Percentiles rank a stretch among this genome's conserved stretches.
Evolutionary conservation across 2,797 vertebrate genomes (phyloP).

Genomic region (Sebastolobus altivelis): DNA sequence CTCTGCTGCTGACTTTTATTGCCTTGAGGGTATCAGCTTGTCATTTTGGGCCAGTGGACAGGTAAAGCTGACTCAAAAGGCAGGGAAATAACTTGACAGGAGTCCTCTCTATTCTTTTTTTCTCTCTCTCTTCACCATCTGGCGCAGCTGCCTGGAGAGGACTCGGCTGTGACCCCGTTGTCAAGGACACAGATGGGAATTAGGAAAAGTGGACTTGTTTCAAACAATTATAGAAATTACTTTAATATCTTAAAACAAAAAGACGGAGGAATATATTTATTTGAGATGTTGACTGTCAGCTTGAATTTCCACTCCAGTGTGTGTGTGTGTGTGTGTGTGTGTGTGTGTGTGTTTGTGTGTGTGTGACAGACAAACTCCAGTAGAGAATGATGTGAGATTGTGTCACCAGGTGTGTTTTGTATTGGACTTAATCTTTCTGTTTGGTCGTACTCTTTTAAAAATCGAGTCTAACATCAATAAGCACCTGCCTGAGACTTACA

Average conservation of each 20-base stretch:
- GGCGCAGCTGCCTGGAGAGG: conserved; percentile 83
- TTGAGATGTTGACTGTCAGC: conserved; percentile 89
- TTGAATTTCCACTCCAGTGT: conserved; percentile 87
- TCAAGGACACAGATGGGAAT: conserved; percentile 91
- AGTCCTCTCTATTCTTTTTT: conserved; percentile 55
- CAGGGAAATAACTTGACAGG: conserved; percentile 72
- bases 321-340: conserved; percentile 53
- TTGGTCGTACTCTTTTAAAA: conserved; percentile 81
- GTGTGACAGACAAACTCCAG: conserved; percentile 63
- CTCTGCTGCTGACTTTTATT: conserved; percentile 46
- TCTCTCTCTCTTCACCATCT: conserved; percentile 74
- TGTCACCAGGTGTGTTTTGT: conserved; percentile 88
- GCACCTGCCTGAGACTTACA: conserved; percentile 84
- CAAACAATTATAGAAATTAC: conserved; percentile 95
- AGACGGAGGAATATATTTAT: conserved; percentile 84
- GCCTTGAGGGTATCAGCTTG: conserved; percentile 57
- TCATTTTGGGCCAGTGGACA: conserved; percentile 56
- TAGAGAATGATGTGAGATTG: conserved; percentile 62
- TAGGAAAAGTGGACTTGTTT: conserved; percentile 91
- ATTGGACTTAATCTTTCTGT: conserved; percentile 74
- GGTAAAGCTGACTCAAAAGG: conserved; percentile 70
- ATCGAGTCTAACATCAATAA: conserved; percentile 77
- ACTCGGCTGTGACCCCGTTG: conserved; percentile 84
- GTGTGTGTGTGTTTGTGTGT: conserved; percentile 42
- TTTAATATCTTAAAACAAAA: conserved; percentile 91